Conservation (phyloP, 2,797 vertebrate genomes). For the Gambelia wislizenii region DNA sequence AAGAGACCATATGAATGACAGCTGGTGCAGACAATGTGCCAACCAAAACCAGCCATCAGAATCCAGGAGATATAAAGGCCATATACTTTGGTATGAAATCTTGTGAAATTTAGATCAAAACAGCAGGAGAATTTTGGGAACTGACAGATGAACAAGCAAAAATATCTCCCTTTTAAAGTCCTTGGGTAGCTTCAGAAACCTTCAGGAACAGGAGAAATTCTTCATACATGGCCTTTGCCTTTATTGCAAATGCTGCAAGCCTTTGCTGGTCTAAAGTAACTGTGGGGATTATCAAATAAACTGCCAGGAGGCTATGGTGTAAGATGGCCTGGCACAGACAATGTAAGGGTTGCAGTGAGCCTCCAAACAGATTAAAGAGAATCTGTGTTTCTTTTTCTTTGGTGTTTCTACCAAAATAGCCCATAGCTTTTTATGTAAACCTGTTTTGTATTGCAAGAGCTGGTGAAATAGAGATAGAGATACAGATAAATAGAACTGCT, state of each 20-base stretch:
- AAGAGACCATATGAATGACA: neutral
- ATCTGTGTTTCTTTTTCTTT: neutral
- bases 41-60: neutral
- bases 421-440: neutral
- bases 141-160: neutral
- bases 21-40: neutral
- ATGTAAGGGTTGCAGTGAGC: no score
- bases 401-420: neutral
- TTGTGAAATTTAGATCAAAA: neutral
- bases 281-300: neutral
- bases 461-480: neutral
- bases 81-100: neutral
- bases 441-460: neutral
- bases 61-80: neutral
- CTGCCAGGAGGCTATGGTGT: neutral
- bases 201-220: neutral
- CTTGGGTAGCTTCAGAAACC: neutral
- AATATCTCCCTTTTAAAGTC: neutral
- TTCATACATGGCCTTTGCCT: neutral
- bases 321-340: neutral
- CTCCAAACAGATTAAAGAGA: neutral
- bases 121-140: neutral
- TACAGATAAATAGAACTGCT: neutral
- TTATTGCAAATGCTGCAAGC: neutral
- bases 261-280: neutral